These are phyloP conservation scores for Podarcis cretensis DNA, from an alignment of 2,113 vertebrate genomes.

Conservation along the genomic window DNA sequence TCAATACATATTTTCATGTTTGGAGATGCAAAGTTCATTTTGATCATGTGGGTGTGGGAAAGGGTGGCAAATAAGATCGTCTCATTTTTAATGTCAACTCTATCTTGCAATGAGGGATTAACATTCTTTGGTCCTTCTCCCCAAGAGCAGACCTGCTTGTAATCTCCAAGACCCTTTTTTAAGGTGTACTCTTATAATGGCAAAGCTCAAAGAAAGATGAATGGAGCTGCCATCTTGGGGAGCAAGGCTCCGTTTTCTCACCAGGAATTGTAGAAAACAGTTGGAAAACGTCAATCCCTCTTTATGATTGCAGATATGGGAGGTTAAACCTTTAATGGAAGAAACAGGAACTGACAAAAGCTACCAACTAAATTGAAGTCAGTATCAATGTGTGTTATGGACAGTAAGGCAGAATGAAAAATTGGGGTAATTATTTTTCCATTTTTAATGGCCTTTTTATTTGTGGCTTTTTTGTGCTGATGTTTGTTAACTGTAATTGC, in stretches of 20 bases:
- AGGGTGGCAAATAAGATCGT: background rate
- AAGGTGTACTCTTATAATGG: background rate
- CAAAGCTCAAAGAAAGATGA: constrained; percentile 36
- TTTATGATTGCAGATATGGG: background rate
- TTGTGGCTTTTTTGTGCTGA: constrained; percentile 51
- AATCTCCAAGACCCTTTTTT: background rate
- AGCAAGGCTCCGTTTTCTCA: constrained; percentile 21
- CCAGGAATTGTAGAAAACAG: constrained; percentile 13
- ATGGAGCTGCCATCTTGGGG: background rate
- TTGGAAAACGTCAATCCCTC: constrained; percentile 13
- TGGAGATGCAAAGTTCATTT: constrained; percentile 30
- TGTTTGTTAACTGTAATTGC: constrained; percentile 67
- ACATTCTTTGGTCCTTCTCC: background rate
- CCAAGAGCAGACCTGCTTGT: background rate
- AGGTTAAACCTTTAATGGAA: background rate
- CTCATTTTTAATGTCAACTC: constrained; percentile 17
- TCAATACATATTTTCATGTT: background rate
- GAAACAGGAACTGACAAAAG: background rate
- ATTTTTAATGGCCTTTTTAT: constrained; percentile 54
- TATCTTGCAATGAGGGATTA: background rate
- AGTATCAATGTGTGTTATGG: background rate
- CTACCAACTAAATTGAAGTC: constrained; percentile 18
- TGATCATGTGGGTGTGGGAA: background rate
- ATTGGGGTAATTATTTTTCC: constrained; percentile 42
- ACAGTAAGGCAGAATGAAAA: constrained; percentile 36